Percentiles rank a stretch among this genome's conserved stretches.
phyloP scores from a whole-genome alignment of 2,888 invertebrate genomes.

The Muschampia plurimacula region DNA sequence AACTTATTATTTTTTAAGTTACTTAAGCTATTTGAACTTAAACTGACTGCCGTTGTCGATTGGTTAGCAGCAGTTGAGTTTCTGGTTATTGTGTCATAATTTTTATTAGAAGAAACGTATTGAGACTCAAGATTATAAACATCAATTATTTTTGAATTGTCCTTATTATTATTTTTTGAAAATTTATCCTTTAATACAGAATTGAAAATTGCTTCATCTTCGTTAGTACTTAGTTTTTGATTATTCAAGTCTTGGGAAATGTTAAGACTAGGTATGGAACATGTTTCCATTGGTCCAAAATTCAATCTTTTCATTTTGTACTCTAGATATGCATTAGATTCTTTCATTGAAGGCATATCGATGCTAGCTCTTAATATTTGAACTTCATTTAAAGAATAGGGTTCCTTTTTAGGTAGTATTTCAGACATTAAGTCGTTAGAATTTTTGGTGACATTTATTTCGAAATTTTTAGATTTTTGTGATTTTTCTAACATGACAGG shows the following conservation, averaged over 20 bases:
- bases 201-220: neutral
- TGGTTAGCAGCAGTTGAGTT: conserved; percentile 37
- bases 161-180: conserved; percentile 38
- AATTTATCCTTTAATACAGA: conserved; percentile 21
- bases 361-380: conserved; percentile 62
- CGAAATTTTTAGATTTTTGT: neutral
- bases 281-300: conserved; percentile 59
- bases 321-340: conserved; percentile 60
- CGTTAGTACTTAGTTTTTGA: conserved; percentile 34
- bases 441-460: neutral
- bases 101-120: conserved; percentile 49
- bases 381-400: conserved; percentile 57
- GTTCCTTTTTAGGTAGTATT: conserved; percentile 46
- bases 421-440: conserved; percentile 39
- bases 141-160: conserved; percentile 54
- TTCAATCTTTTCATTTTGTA: conserved; percentile 66
- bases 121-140: conserved; percentile 59
- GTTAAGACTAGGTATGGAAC: conserved; percentile 56
- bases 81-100: conserved; percentile 27
- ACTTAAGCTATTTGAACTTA: conserved; percentile 45
- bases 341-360: conserved; percentile 58
- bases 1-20: conserved; percentile 42
- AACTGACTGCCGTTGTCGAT: conserved; percentile 19
- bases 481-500: neutral
- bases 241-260: conserved; percentile 45